Percentiles rank a stretch among this genome's conserved stretches.
phyloP scores from a whole-genome alignment of 2,888 invertebrate genomes.

The Hyalella azteca region DNA sequence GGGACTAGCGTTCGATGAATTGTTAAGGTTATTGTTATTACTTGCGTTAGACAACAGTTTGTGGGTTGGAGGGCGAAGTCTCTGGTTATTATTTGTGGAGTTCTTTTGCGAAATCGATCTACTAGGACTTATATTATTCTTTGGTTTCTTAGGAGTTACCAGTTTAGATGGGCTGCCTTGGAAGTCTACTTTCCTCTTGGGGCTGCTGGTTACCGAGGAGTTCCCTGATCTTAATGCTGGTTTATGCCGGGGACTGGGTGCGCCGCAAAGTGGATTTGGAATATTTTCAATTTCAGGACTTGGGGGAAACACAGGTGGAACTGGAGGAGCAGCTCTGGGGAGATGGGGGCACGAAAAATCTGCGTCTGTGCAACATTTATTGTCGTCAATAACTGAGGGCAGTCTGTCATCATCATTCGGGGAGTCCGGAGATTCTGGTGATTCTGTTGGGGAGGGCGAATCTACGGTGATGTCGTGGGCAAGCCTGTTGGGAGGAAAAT shows the following conservation, averaged over 20 bases:
- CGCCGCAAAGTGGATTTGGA: constrained; percentile 27
- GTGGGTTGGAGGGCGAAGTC: neutral
- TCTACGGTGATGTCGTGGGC: constrained; percentile 55
- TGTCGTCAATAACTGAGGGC: constrained; percentile 15
- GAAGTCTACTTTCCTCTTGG: constrained; percentile 34
- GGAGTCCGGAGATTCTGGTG: constrained; percentile 56
- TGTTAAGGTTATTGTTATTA: constrained; percentile 22
- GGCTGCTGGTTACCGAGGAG: constrained; percentile 15
- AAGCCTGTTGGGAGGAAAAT: too few species aligned
- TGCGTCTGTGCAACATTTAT: constrained; percentile 51
- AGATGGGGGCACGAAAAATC: constrained; percentile 54
- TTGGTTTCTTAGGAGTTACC: constrained; percentile 8
- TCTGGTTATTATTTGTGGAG: constrained; percentile 4
- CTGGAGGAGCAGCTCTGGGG: constrained; percentile 25
- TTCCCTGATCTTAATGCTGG: constrained; percentile 4
- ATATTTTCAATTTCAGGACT: constrained; percentile 29
- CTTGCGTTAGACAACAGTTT: neutral
- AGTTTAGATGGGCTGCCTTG: constrained; percentile 5
- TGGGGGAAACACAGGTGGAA: constrained; percentile 19
- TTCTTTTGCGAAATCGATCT: constrained; percentile 27
- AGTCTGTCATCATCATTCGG: constrained; percentile 37
- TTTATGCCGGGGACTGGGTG: constrained; percentile 25
- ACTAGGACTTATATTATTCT: neutral
- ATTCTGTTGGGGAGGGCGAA: constrained; percentile 48
- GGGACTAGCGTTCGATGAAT: neutral